Conservation (phyloP, 2,888 invertebrate genomes). For the Ormyrus rosae region DNA sequence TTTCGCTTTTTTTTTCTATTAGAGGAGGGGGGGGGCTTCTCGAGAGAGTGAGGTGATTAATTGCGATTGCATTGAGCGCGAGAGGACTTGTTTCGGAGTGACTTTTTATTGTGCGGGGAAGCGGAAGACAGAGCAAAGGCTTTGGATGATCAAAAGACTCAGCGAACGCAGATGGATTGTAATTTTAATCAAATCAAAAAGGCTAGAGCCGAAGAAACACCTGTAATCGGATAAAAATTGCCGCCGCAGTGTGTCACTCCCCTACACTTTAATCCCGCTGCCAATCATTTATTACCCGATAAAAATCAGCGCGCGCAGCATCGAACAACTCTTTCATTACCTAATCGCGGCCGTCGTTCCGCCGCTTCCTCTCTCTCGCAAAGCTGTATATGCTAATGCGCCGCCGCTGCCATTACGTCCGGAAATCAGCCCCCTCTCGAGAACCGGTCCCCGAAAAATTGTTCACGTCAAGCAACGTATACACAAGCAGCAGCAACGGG, state of each 20-base stretch:
- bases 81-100: no score
- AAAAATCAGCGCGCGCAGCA: conserved; percentile 17
- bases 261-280: conserved; percentile 4
- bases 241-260: neutral
- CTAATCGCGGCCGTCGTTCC: conserved; percentile 32
- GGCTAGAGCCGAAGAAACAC: no score
- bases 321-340: conserved; percentile 38
- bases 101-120: no score
- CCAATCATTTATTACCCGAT: conserved; percentile 32
- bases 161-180: no score
- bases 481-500: neutral
- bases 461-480: conserved; percentile 12
- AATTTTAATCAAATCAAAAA: no score
- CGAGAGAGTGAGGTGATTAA: conserved; percentile 1
- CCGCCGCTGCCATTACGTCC: neutral
- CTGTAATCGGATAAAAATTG: no score
- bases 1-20: neutral
- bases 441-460: conserved; percentile 37
- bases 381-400: conserved; percentile 35
- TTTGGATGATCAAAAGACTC: no score
- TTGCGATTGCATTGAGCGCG: neutral
- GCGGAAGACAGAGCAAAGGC: no score
- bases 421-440: conserved; percentile 31
- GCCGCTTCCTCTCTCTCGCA: neutral
- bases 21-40: neutral